Evolutionary conservation across 2,797 vertebrate genomes (phyloP), one percentile per base, ranked within the genome.

Genomic region (Nannoperca australis): DNA sequence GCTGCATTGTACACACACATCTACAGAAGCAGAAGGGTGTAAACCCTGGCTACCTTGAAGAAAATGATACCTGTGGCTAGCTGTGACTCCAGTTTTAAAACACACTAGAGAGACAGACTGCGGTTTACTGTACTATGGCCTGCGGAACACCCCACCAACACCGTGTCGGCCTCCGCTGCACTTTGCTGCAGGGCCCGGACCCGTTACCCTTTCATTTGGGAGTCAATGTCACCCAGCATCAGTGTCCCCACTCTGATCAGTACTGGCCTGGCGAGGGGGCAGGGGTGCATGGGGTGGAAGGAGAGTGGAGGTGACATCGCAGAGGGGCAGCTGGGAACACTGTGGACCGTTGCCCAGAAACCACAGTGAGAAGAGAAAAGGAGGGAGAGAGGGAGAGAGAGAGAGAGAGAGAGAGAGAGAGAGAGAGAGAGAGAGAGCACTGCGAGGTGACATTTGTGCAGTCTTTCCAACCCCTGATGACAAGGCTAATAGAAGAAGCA

Each of bases 191-290:
- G 86, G 85, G 79, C 76, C 50, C 55, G 80, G 83, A 85, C 84
- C 81, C 15, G 42, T 72, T 87, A 85, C 88, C 91, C 89, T 83
- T 91, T 88, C 74, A 70, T 90, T 81, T 85, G 87, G 91, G 89
- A 90, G 90, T 92, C 91, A 90, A 83, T 94, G 93, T 95, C 93
- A 94, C 89, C 85, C 59, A 78, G 85, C 78, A 92, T 95, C 90
- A 92, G 84, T 27, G 42, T 92, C 86, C 76, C 78, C 70, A 44
- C 69, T 88, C 60, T 5, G 69, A 85, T 86, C 81, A 74, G 82
- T 53, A 53, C 70, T 83, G 82, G 89, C 83, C 81, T 79, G 80
- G 89, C 70, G 50, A 74, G 88, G 82, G 88, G 88, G 85, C 83
- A 87, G 75, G 84, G 73, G 70, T 68, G 71, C 72, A 85, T 3